Percentiles rank a stretch among this genome's conserved stretches.
Conservation (phyloP, 2,113 vertebrate genomes). For the Pristiophorus japonicus region DNA sequence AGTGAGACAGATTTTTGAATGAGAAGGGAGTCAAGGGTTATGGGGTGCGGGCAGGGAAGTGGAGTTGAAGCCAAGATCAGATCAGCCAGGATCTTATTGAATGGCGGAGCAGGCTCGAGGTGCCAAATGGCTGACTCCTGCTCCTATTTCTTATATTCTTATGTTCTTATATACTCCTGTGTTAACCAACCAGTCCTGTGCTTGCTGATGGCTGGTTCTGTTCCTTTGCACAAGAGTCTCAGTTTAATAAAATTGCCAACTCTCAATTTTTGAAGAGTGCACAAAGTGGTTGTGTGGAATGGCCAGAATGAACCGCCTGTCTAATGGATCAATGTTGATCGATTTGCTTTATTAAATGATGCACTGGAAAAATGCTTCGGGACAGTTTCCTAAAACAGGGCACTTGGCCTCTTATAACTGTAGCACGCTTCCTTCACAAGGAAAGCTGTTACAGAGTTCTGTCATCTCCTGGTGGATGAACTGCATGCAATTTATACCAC, state of each 20-base stretch:
- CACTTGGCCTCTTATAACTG: background rate
- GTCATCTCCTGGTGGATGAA: background rate
- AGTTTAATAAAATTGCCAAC: background rate
- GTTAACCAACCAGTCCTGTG: background rate
- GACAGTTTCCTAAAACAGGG: background rate
- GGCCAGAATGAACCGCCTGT: background rate
- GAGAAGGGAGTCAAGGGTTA: no score
- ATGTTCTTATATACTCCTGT: no score
- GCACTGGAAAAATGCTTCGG: background rate
- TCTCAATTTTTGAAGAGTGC: no score
- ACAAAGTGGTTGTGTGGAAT: background rate
- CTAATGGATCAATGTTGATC: background rate
- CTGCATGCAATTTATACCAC: background rate
- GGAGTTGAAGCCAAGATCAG: no score
- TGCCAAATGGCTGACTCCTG: no score
- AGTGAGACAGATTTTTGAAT: no score
- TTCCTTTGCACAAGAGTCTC: background rate
- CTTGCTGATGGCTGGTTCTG: background rate
- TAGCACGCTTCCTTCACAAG: no score
- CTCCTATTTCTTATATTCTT: no score
- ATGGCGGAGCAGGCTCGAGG: no score
- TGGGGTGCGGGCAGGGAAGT: no score
- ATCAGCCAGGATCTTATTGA: no score
- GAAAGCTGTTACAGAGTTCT: no score
- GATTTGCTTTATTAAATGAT: background rate